phyloP scores from a whole-genome alignment of 2,797 vertebrate species.

The Morelia viridis region DNA sequence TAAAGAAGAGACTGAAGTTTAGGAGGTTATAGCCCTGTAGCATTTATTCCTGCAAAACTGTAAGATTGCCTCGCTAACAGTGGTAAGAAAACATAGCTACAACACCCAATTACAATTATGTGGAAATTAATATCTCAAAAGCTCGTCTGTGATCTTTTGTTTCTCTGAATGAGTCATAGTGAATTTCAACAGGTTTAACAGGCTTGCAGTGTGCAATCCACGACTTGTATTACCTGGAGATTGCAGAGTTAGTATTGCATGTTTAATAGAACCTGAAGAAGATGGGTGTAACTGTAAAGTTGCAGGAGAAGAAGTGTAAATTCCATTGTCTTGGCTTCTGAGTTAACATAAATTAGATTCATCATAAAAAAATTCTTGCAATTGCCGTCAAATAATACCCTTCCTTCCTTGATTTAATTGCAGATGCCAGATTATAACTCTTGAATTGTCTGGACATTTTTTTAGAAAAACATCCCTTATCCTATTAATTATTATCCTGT shows the following conservation, averaged over 20 bases:
- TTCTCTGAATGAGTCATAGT: conserved; percentile 11
- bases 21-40: not conserved
- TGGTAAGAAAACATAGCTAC: not conserved
- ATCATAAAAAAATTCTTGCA: not conserved
- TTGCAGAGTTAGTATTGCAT: not conserved
- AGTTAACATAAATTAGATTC: not conserved
- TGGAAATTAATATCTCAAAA: not conserved
- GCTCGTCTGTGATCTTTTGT: conserved; percentile 2
- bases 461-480: not conserved
- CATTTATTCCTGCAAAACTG: not conserved
- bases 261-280: conserved; percentile 2
- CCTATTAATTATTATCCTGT: not conserved
- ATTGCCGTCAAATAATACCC: not conserved
- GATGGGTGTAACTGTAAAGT: not conserved
- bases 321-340: not conserved
- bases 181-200: conserved; percentile 18
- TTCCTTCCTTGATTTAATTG: not conserved
- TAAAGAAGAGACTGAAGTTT: not conserved
- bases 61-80: not conserved
- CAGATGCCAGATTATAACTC: not conserved
- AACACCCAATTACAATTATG: not conserved
- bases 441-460: too few species aligned
- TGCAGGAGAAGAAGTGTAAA: not conserved
- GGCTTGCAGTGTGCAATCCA: not conserved
- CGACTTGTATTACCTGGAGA: conserved; percentile 3